Base-by-base conservation (phyloP, 2,888 invertebrate species). In the Eupithecia pulchellata region DNA sequence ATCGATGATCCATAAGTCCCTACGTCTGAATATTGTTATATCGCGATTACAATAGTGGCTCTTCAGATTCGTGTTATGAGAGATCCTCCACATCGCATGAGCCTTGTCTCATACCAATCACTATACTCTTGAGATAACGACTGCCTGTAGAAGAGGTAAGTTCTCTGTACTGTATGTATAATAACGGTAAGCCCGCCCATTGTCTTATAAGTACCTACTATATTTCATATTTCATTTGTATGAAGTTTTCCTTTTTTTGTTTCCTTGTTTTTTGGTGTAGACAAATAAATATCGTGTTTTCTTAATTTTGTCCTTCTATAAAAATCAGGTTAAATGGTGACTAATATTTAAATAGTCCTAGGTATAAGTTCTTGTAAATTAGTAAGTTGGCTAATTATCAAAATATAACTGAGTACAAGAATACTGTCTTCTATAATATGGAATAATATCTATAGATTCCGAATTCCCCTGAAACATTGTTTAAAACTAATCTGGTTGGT, bases 21-120 rank as follows among this genome's bases (percentile, higher is more conserved):
- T 57, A 29, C 14, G 30, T 30, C 2, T 30, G 4, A 32, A 11
- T 60, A n/a, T 60, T 47, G 8, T 20, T 60, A 30, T n/a, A 60
- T 57, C 17, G 5, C 6, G 29, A 29, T 57, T 29, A 29, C 17
- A 27, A 3, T n/a, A 60, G 60, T 32, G 64, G 32, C 14, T 36
- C 39, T 66, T 57, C 65, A 66, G 58, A 30, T 66, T 42, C 42
- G 20, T 29, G n/a, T 58, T 30, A 58, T 32, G 27, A 57, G 57
- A 14, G 29, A n/a, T 25, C 1, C 52, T 52, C 52, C 13, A 52
- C 20, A 25, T 66, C 20, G 29, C 39, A 30, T 30, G 29, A 68
- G 30, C 30, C 57, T 63, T 61, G 55, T 63, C 52, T 68, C 62
- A 55, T 55, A 62, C 36, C 36, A 55, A 36, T 63, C 34, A 55